These are phyloP conservation scores for Prietella phreatophila DNA, from an alignment of 2,113 vertebrate genomes.

Conservation along the genomic window DNA sequence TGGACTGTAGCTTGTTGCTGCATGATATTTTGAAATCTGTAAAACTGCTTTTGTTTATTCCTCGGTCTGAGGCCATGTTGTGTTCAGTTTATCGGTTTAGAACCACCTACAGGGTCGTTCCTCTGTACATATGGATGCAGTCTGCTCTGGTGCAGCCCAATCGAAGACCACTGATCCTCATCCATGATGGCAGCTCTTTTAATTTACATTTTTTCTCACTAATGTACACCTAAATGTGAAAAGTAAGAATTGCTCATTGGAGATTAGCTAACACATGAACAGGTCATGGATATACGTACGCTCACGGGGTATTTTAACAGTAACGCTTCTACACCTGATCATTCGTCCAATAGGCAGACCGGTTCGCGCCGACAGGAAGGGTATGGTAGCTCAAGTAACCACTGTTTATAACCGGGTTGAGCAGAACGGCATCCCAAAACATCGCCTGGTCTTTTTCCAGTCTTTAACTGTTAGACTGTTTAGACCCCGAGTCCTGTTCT, in stretches of 20 bases:
- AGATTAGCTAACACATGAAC: background rate
- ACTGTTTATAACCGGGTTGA: background rate
- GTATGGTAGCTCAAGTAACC: background rate
- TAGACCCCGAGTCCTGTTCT: background rate
- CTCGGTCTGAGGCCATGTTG: constrained; percentile 55
- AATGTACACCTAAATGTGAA: constrained; percentile 13
- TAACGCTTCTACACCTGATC: background rate
- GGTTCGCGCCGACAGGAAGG: background rate
- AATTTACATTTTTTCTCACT: constrained; percentile 46
- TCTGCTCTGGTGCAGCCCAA: constrained; percentile 73
- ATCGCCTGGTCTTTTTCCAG: background rate
- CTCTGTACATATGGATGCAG: constrained; percentile 86
- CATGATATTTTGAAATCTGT: constrained; percentile 71
- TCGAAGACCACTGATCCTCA: constrained; percentile 86
- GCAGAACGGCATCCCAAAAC: background rate
- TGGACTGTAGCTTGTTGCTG: constrained; percentile 70
- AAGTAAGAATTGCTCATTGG: background rate
- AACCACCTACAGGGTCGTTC: constrained; percentile 79
- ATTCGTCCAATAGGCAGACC: background rate
- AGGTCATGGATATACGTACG: background rate
- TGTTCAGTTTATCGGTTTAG: constrained; percentile 67
- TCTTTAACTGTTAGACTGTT: background rate
- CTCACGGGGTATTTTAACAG: background rate
- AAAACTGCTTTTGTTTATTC: constrained; percentile 66
- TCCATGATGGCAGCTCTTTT: constrained; percentile 85